Conservation (phyloP, 2,113 vertebrate species). For the Aspiorhynchus laticeps region DNA sequence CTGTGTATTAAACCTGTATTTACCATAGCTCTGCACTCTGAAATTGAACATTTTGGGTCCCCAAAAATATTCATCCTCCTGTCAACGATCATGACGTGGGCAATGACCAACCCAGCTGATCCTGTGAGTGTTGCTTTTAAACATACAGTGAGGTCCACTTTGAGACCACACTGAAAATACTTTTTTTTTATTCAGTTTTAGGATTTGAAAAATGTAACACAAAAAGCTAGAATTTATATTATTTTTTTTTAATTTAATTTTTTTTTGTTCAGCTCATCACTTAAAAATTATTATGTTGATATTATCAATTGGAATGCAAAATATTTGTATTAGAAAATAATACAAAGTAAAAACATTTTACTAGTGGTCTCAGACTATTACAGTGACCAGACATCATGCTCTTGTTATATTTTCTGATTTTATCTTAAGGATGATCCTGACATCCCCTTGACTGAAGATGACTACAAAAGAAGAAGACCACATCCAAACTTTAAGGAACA, state of each 20-base stretch:
- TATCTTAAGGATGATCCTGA: slow-evolving; percentile 79
- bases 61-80: slow-evolving; percentile 89
- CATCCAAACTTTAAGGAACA: slow-evolving; percentile 84
- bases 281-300: background rate
- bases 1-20: background rate
- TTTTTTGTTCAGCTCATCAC: no score
- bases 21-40: slow-evolving; percentile 74
- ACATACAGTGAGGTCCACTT: background rate
- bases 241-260: no score
- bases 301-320: background rate
- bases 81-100: slow-evolving; percentile 93
- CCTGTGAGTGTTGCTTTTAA: slow-evolving; percentile 75
- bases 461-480: slow-evolving; percentile 82
- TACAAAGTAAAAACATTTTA: no score
- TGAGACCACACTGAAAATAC: background rate
- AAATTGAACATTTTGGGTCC: slow-evolving; percentile 75
- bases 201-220: no score
- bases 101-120: slow-evolving; percentile 78
- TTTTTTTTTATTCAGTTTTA: no score
- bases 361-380: background rate
- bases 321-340: background rate
- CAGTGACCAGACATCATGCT: background rate
- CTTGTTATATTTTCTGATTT: slow-evolving; percentile 8
- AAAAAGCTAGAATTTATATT: no score
- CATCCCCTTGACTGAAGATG: slow-evolving; percentile 80